phyloP scores from a whole-genome alignment of 2,888 invertebrate genomes.

The Trachelus iudaicus region DNA sequence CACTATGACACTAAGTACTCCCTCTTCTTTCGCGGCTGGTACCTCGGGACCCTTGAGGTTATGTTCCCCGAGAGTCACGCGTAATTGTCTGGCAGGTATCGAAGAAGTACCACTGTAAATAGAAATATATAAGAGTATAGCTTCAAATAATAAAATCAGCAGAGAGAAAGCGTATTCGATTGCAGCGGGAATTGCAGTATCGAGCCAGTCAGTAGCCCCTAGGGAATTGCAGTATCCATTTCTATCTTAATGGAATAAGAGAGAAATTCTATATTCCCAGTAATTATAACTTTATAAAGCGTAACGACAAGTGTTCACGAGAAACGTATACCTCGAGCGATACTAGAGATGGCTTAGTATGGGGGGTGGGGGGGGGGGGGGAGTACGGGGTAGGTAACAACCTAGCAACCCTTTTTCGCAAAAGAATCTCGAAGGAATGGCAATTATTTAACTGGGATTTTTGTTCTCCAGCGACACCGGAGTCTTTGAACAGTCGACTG shows the following conservation, averaged over 20 bases:
- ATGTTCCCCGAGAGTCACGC: slow-evolving; percentile 78
- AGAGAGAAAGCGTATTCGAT: too few relatives aligned
- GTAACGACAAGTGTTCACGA: too few relatives aligned
- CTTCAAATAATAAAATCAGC: not conserved
- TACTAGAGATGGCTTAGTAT: too few relatives aligned
- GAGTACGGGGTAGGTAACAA: too few relatives aligned
- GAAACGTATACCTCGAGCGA: too few relatives aligned
- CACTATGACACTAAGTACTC: slow-evolving; percentile 70
- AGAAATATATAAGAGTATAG: slow-evolving; percentile 1
- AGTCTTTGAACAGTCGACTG: slow-evolving; percentile 33
- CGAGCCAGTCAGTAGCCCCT: too few relatives aligned
- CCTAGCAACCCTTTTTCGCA: not conserved
- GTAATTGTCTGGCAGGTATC: slow-evolving; percentile 75
- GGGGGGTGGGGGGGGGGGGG: too few relatives aligned
- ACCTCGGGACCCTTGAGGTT: slow-evolving; percentile 72
- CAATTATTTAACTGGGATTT: slow-evolving; percentile 50
- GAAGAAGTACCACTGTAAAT: slow-evolving; percentile 72
- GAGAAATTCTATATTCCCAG: too few relatives aligned
- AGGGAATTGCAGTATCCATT: too few relatives aligned
- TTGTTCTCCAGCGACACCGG: slow-evolving; percentile 26
- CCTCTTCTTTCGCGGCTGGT: slow-evolving; percentile 66
- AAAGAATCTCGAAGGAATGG: slow-evolving; percentile 17
- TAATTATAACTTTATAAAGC: too few relatives aligned
- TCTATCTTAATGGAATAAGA: too few relatives aligned
- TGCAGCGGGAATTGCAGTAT: too few relatives aligned